Evolutionary conservation across 2,797 vertebrate genomes (phyloP).

Genomic region (Octomys mimax): DNA sequence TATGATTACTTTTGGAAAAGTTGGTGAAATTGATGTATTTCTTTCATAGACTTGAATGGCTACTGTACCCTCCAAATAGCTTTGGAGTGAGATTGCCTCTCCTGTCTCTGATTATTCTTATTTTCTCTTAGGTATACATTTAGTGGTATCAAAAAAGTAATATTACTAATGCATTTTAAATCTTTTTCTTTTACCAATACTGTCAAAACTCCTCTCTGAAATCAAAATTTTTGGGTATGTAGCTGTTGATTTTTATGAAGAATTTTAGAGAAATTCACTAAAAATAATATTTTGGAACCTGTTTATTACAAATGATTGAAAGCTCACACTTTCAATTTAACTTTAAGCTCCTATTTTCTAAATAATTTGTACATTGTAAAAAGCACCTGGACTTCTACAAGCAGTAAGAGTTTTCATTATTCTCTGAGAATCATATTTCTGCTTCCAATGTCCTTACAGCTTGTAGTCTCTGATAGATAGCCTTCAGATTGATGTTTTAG

Average conservation of each 20-base stretch:
- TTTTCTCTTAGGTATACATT: background rate
- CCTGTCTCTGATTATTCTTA: background rate
- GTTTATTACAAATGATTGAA: conserved; percentile 32
- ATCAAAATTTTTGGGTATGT: background rate
- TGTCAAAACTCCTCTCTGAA: background rate
- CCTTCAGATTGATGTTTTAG: conserved; percentile 77
- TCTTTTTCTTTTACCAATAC: background rate
- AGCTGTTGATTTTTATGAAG: background rate
- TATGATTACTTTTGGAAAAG: background rate
- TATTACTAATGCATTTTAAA: conserved; percentile 21
- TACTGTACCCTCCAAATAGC: background rate
- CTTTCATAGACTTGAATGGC: background rate
- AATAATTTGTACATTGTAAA: background rate
- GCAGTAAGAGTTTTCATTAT: conserved; percentile 30
- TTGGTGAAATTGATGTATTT: background rate
- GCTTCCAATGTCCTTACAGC: background rate
- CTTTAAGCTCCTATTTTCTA: conserved; percentile 41
- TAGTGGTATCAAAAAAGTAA: conserved; percentile 7
- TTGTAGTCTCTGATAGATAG: conserved; percentile 73
- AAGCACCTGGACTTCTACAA: conserved; percentile 48
- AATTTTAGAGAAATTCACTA: background rate
- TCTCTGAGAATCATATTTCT: conserved; percentile 52
- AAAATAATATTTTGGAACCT: background rate
- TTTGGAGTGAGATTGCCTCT: background rate
- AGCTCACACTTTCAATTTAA: background rate